Conservation (phyloP, 2,797 vertebrate genomes). For the Cirrhinus mrigala region DNA sequence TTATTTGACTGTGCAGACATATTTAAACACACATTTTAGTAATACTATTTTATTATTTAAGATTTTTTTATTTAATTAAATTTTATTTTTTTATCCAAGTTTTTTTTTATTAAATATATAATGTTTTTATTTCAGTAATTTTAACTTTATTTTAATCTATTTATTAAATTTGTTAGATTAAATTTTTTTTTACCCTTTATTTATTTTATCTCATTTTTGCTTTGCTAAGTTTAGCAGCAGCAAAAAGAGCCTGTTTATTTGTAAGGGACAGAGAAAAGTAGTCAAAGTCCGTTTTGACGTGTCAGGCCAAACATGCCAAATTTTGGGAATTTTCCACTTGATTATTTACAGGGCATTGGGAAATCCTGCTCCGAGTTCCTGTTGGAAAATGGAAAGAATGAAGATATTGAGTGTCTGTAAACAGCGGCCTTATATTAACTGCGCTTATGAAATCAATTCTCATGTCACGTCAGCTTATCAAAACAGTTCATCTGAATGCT, state of each 20-base stretch:
- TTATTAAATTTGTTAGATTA: no score
- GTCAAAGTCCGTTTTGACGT: not conserved
- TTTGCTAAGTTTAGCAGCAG: not conserved
- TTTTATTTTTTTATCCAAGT: not conserved
- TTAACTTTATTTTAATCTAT: no score
- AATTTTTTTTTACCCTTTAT: no score
- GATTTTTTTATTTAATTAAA: not conserved
- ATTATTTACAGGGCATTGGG: not conserved
- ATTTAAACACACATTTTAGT: not conserved
- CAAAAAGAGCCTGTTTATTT: not conserved
- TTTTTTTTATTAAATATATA: no score
- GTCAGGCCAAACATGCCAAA: not conserved
- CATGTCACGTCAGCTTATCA: not conserved
- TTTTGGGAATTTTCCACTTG: not conserved
- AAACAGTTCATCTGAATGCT: not conserved
- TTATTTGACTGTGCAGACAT: not conserved
- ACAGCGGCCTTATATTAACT: not conserved
- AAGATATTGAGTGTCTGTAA: not conserved
- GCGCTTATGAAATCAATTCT: not conserved
- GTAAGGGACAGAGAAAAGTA: no score
- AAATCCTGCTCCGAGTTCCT: slow-evolving; percentile 14
- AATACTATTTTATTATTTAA: not conserved
- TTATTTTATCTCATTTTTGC: no score
- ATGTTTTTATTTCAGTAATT: no score
- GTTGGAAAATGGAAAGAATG: not conserved